Evolutionary conservation across 1,140 invertebrate species (phyloP).

Genomic region (Fopius arisanus): DNA sequence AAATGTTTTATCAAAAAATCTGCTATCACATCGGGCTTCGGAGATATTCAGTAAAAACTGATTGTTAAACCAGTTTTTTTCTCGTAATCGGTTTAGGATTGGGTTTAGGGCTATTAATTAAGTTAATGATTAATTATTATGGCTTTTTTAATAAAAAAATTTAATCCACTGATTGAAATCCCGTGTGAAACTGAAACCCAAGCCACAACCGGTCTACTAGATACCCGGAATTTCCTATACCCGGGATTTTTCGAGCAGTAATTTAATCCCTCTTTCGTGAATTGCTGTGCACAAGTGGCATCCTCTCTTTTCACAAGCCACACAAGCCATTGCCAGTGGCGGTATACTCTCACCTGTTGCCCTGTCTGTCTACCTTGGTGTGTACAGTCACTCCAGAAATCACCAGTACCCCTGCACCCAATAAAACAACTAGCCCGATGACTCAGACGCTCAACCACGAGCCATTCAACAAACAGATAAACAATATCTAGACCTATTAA

Average conservation of each 20-base stretch:
- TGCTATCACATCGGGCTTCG: too few species aligned
- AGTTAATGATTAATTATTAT: too few species aligned
- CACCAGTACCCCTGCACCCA: background rate
- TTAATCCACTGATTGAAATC: background rate
- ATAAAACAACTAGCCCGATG: background rate
- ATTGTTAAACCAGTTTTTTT: too few species aligned
- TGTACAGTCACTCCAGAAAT: conserved; percentile 21
- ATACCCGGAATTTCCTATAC: background rate
- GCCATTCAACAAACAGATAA: too few species aligned
- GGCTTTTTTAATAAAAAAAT: background rate
- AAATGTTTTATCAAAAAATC: too few species aligned
- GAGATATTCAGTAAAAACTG: too few species aligned
- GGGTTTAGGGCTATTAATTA: too few species aligned
- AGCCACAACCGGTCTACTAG: background rate
- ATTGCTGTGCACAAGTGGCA: background rate
- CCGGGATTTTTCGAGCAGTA: background rate
- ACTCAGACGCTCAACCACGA: background rate
- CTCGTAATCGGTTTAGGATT: too few species aligned
- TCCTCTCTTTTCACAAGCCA: background rate
- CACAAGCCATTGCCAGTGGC: conserved; percentile 18
- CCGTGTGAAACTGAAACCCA: background rate
- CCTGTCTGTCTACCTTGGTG: conserved; percentile 21
- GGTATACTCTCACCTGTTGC: conserved; percentile 32
- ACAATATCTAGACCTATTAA: too few species aligned
- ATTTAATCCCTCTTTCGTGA: conserved; percentile 19